These are phyloP conservation scores for Acanthosepion pharaonis DNA, from an alignment of 2,888 invertebrate genomes.

Conservation along the genomic window DNA sequence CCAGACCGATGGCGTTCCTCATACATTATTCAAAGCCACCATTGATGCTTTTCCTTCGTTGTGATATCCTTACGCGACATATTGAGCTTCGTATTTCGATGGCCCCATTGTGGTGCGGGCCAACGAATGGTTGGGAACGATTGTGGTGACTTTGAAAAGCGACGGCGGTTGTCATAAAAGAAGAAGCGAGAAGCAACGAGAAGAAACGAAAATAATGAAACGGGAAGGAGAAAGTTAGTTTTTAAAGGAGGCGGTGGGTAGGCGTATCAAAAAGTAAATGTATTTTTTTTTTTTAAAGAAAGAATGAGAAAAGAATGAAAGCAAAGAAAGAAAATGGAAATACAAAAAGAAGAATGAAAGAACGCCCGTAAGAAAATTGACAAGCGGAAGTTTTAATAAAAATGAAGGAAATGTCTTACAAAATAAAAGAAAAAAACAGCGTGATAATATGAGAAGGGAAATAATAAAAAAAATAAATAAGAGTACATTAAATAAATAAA, in stretches of 20 bases:
- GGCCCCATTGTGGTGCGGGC: not conserved
- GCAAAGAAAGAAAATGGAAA: too few relatives aligned
- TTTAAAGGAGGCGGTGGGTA: not conserved
- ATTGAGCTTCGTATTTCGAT: constrained; percentile 4
- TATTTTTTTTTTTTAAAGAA: too few relatives aligned
- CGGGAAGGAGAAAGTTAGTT: not conserved
- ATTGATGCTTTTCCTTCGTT: not conserved
- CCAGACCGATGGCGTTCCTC: not conserved
- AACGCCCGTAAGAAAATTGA: too few relatives aligned
- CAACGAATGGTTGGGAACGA: not conserved
- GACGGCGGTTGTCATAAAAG: not conserved
- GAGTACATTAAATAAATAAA: too few relatives aligned
- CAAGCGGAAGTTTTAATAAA: too few relatives aligned
- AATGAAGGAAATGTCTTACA: too few relatives aligned
- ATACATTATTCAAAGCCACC: not conserved
- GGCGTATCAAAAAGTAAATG: not conserved
- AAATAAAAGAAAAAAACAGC: too few relatives aligned
- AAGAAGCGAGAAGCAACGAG: not conserved
- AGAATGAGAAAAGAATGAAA: too few relatives aligned
- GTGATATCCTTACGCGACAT: not conserved
- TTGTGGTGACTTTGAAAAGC: not conserved
- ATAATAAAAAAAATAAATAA: too few relatives aligned
- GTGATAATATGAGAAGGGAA: too few relatives aligned
- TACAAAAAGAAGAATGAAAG: too few relatives aligned
- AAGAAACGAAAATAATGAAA: not conserved